Conservation (phyloP, 2,797 vertebrate genomes). For the Nasua narica region DNA sequence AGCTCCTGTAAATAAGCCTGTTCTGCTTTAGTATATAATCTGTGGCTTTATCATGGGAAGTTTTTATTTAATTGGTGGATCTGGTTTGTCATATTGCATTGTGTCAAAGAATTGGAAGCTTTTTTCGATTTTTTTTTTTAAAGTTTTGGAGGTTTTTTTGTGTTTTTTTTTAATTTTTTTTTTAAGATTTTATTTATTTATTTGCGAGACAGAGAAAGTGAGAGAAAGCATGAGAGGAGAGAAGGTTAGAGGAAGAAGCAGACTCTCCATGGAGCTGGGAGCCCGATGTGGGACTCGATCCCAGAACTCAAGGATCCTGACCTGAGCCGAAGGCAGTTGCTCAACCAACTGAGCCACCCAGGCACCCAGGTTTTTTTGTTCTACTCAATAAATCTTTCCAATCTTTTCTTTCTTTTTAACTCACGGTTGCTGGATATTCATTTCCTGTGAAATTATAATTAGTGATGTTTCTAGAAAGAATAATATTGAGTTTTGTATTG, state of each 20-base stretch:
- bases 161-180: too few species aligned
- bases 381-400: conserved; percentile 24
- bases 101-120: conserved; percentile 43
- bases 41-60: conserved; percentile 21
- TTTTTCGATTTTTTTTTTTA: conserved; percentile 39
- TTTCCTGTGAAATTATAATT: background rate
- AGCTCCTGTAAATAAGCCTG: conserved; percentile 59
- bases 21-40: conserved; percentile 37
- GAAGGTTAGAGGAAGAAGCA: too few species aligned
- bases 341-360: too few species aligned
- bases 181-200: too few species aligned
- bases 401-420: background rate
- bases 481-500: conserved; percentile 17
- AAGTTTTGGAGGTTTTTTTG: background rate
- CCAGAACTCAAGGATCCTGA: too few species aligned
- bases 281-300: too few species aligned
- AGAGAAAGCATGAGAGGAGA: too few species aligned
- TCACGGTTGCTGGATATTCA: background rate
- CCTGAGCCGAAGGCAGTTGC: too few species aligned
- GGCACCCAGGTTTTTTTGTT: conserved; percentile 22
- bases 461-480: conserved; percentile 50
- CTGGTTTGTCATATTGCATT: conserved; percentile 35
- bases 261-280: too few species aligned
- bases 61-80: conserved; percentile 36
- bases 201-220: too few species aligned